These are phyloP conservation scores for Poecilus cupreus DNA, from an alignment of 2,888 invertebrate species.

Conservation along the genomic window DNA sequence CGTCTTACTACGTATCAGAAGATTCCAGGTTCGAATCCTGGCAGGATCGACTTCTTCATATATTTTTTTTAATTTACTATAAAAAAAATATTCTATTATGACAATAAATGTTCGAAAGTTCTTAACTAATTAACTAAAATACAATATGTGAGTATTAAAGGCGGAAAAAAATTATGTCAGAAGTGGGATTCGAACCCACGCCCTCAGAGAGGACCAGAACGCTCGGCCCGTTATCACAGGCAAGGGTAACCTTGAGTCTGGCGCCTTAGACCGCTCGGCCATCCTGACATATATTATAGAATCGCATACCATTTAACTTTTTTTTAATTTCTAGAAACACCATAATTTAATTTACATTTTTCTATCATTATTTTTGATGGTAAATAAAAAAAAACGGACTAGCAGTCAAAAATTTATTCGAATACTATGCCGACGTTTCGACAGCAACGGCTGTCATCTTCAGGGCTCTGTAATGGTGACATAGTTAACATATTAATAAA, in stretches of 20 bases:
- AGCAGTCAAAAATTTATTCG: too few relatives aligned
- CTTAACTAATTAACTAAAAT: not conserved
- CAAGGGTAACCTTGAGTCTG: slow-evolving; percentile 77
- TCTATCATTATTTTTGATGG: not conserved
- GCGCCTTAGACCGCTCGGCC: slow-evolving; percentile 95
- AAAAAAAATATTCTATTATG: too few relatives aligned
- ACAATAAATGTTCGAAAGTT: too few relatives aligned
- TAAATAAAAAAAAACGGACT: too few relatives aligned
- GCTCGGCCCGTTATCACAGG: slow-evolving; percentile 69
- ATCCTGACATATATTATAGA: slow-evolving; percentile 78
- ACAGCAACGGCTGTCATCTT: too few relatives aligned
- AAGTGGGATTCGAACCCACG: slow-evolving; percentile 80
- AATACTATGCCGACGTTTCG: too few relatives aligned
- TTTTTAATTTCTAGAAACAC: not conserved
- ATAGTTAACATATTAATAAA: too few relatives aligned
- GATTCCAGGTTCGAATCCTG: slow-evolving; percentile 68
- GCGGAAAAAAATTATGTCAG: slow-evolving; percentile 71
- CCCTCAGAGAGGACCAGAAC: slow-evolving; percentile 76
- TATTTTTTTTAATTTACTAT: too few relatives aligned
- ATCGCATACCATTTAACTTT: not conserved
- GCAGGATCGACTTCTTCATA: not conserved
- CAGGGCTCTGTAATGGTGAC: too few relatives aligned
- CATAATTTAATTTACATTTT: slow-evolving; percentile 4
- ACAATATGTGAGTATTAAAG: not conserved
- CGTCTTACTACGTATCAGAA: slow-evolving; percentile 77